A percentile compares a stretch with the other conserved stretches of the same genome.
Evolutionary conservation across 1,140 invertebrate species (phyloP).

Genomic region (Apis cerana): DNA sequence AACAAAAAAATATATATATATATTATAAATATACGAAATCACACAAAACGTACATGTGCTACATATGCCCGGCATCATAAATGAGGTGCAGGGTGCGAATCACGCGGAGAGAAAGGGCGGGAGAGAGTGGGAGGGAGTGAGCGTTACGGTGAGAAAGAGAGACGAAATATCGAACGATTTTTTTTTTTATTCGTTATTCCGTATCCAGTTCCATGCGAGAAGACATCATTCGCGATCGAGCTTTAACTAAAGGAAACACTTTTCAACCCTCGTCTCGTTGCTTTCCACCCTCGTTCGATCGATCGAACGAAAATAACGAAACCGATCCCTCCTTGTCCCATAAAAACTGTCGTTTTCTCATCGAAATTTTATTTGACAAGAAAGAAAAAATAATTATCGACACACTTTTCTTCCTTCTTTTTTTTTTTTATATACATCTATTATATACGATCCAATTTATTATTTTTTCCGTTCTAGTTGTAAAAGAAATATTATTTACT

Average conservation of each 20-base stretch:
- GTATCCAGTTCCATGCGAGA: slow-evolving; percentile 45
- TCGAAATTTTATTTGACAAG: too few species aligned
- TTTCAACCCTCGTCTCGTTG: not conserved
- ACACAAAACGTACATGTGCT: slow-evolving; percentile 54
- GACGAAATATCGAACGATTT: slow-evolving; percentile 10
- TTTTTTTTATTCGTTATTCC: slow-evolving; percentile 38
- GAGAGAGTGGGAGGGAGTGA: slow-evolving; percentile 44
- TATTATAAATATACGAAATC: slow-evolving; percentile 49
- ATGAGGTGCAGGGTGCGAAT: slow-evolving; percentile 53
- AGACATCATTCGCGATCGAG: slow-evolving; percentile 44
- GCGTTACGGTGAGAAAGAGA: slow-evolving; percentile 48
- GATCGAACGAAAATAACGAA: not conserved
- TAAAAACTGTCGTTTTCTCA: not conserved
- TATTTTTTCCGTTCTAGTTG: too few species aligned
- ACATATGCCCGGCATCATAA: slow-evolving; percentile 53
- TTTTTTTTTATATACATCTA: too few species aligned
- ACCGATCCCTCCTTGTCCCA: not conserved
- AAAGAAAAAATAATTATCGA: too few species aligned
- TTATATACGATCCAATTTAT: too few species aligned
- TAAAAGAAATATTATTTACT: too few species aligned
- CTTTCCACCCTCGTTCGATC: not conserved
- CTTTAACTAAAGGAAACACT: not conserved
- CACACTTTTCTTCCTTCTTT: too few species aligned
- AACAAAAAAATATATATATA: slow-evolving; percentile 42
- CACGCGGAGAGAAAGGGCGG: slow-evolving; percentile 45